Evolutionary conservation across 2,113 vertebrate genomes (phyloP), one percentile per base, ranked within the genome.

Genomic region (Athene noctua): DNA sequence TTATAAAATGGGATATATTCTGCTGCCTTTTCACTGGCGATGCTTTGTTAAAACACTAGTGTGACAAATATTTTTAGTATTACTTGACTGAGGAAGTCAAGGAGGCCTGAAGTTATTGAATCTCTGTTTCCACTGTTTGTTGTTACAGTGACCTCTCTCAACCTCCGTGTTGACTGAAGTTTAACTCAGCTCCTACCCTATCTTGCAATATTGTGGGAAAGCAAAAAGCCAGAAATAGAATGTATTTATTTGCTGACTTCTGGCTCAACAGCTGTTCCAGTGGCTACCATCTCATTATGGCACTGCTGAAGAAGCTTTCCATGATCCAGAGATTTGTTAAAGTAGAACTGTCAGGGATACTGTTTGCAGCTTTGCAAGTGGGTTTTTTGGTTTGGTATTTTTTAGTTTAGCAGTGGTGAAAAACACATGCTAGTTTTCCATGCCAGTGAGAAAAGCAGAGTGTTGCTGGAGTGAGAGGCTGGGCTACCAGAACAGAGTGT

Each of bases 281-380:
- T 22, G 87, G 80, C 73, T 47, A 58, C 88, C 49, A 4, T n/a
- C 81, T 82, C 88, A 12, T 40, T 49, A 0, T 18, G 66, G 85
- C 83, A 88, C 72, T 77, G 40, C 83, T 81, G 83, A 23, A 73
- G 67, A 3, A 46, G 34, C 52, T 81, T 57, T 29, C 58, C 32
- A 9, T 5, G 15, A 32, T 29, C 15, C 72, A 21, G 71, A 73
- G 92, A 3, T 66, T 36, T 77, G 63, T 51, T 54, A 10, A 4
- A 40, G 80, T 18, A 32, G 51, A 57, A 25, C 84, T 73, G 73
- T 55, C 78, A 21, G 13, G 1, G 13, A 4, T 5, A 4, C 61
- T 79, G 87, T 92, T 95, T 91, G 59, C 93, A 96, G 90, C 70
- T 88, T 82, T 70, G 73, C 96, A 73, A 92, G 91, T 89, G 85